Evolutionary conservation across 2,113 vertebrate species (phyloP).

Genomic region (Malaclemys terrapin): DNA sequence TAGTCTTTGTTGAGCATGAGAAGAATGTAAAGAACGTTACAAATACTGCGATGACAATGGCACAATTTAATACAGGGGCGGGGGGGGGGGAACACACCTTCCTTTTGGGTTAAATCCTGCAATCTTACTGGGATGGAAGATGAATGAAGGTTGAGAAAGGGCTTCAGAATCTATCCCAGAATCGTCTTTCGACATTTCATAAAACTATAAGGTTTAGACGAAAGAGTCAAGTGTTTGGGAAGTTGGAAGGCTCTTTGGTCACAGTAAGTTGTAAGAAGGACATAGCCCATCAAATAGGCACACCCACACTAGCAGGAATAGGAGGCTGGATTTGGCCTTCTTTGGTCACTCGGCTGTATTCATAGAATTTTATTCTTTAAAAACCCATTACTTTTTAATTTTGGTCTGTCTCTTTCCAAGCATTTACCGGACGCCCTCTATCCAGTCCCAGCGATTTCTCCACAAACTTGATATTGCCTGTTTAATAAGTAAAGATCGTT

Average conservation of each 20-base stretch:
- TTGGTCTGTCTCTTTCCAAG: background rate
- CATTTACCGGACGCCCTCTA: background rate
- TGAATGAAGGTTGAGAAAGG: background rate
- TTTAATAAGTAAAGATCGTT: background rate
- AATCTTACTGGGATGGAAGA: background rate
- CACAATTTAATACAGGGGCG: background rate
- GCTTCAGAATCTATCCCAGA: background rate
- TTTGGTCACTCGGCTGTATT: background rate
- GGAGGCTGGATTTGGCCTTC: background rate
- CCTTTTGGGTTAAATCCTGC: background rate
- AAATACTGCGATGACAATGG: background rate
- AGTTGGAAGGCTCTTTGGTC: background rate
- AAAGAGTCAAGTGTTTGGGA: background rate
- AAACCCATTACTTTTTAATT: background rate
- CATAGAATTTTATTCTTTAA: background rate
- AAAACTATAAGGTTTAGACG: background rate
- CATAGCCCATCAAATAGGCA: background rate
- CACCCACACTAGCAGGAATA: background rate
- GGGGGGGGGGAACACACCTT: too few relatives aligned
- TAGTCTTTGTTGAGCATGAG: background rate
- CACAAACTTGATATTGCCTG: slow-evolving; percentile 38
- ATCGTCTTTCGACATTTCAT: background rate
- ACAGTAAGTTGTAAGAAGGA: background rate
- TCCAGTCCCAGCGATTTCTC: background rate
- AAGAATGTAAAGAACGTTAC: slow-evolving; percentile 52